A percentile compares a stretch with the other conserved stretches of the same genome.
These are phyloP conservation scores for Pseudomugil tenellus DNA, from an alignment of 2,797 vertebrate species.

Conservation along the genomic window DNA sequence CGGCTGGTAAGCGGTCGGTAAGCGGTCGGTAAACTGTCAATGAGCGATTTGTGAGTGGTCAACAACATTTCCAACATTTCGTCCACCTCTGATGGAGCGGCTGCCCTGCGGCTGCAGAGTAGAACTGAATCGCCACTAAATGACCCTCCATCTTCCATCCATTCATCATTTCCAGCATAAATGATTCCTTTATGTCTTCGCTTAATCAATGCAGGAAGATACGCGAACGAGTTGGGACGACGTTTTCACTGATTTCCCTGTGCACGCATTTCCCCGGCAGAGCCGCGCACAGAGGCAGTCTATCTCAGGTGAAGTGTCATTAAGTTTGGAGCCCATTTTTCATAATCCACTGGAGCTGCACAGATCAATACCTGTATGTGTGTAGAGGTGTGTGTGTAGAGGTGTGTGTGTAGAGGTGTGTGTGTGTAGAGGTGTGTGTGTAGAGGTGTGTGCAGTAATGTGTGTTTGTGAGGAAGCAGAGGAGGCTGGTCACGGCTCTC, in stretches of 20 bases:
- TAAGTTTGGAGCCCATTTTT: constrained; percentile 68
- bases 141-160: constrained; percentile 34
- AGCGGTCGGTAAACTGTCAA: no score
- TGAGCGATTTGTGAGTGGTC: no score
- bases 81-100: constrained; percentile 31
- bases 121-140: constrained; percentile 23
- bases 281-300: constrained; percentile 45
- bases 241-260: constrained; percentile 67
- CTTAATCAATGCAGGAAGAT: constrained; percentile 58
- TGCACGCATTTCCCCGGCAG: constrained; percentile 45
- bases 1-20: no score
- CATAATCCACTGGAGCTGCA: constrained; percentile 68
- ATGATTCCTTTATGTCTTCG: constrained; percentile 49
- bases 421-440: no score
- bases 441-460: constrained; percentile 24
- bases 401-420: no score
- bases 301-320: constrained; percentile 71
- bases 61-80: constrained; percentile 35
- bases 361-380: constrained; percentile 67
- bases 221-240: constrained; percentile 40
- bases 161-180: constrained; percentile 50
- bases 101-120: constrained; percentile 9
- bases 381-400: no score
- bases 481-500: constrained; percentile 47
- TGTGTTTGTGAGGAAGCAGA: constrained; percentile 17